Conservation (phyloP, 2,888 invertebrate genomes). For the Hedya salicella region DNA sequence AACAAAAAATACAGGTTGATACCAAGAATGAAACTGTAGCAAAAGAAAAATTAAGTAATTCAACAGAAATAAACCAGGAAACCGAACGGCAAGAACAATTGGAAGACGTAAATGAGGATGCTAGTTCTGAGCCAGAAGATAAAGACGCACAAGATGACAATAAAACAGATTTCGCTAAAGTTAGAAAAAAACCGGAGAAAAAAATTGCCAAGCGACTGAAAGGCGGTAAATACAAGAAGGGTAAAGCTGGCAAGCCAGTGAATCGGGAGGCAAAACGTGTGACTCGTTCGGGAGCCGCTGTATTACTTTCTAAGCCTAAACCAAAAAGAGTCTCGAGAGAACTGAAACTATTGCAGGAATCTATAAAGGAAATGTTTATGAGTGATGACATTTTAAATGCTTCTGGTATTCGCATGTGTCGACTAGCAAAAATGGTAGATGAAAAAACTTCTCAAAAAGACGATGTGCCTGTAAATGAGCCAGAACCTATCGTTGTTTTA, state of each 20-base stretch:
- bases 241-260: conserved; percentile 41
- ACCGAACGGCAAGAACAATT: background rate
- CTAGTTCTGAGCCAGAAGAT: conserved; percentile 17
- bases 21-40: conserved; percentile 11
- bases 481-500: conserved; percentile 61
- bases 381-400: conserved; percentile 86
- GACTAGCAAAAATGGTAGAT: conserved; percentile 81
- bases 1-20: conserved; percentile 37
- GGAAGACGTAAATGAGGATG: conserved; percentile 21
- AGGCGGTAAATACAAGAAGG: conserved; percentile 42
- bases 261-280: conserved; percentile 50
- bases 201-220: conserved; percentile 29
- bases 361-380: conserved; percentile 89
- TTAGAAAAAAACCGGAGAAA: conserved; percentile 48
- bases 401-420: conserved; percentile 87
- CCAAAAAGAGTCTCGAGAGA: conserved; percentile 74
- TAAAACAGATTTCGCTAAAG: conserved; percentile 38
- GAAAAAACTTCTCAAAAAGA: conserved; percentile 59
- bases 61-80: conserved; percentile 35
- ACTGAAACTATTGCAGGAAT: conserved; percentile 87
- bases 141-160: conserved; percentile 44
- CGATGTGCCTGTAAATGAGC: conserved; percentile 46
- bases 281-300: conserved; percentile 54
- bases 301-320: conserved; percentile 47
- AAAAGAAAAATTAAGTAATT: conserved; percentile 31